Evolutionary conservation across 2,113 vertebrate genomes (phyloP), one percentile per base, ranked within the genome.

Genomic region (Sporophila hypoxantha): DNA sequence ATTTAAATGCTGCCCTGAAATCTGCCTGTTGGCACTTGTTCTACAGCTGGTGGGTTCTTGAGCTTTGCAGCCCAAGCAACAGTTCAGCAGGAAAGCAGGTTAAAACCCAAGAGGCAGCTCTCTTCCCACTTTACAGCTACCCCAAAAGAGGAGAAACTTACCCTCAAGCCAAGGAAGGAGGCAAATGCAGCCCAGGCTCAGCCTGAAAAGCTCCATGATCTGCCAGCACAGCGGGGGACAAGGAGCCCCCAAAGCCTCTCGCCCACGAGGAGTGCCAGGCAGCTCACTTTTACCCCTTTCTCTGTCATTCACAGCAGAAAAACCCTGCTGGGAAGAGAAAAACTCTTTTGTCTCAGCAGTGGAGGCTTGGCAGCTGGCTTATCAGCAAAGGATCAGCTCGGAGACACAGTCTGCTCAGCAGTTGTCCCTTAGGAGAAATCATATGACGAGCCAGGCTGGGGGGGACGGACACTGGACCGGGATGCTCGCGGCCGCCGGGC

Each of bases 121-220:
- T 3, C 26, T 85, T 69, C 71, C 57, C 44, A 11, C 20, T 87
- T 73, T 25, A 61, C 36, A 75, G 23, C 67, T 74, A 77, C 37
- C 82, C 69, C 57, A 1, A 89, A 80, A n/a, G 36, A 91, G n/a
- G 13, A 93, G 26, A 88, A 73, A 95, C 95, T 96, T 95, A 96
- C 96, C 95, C 69, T 89, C 93, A 79, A 95, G 90, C 89, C 95
- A 93, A 68, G 81, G 76, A 69, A 95, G 92, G 19, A 96, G 89
- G 46, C 91, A 89, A 81, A 90, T 85, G 70, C 90, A 94, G n/a
- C 86, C 61, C 55, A 95, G 86, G 52, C 93, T 94, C 81, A 93
- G 50, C 52, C 75, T 95, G 92, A 93, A 93, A 85, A 96, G 85
- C 42, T 92, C 93, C 96, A 95, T 96, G 77, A 53, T 95, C 36